Base-by-base conservation (phyloP, 2,888 invertebrate species). In the Hemithea aestivaria region DNA sequence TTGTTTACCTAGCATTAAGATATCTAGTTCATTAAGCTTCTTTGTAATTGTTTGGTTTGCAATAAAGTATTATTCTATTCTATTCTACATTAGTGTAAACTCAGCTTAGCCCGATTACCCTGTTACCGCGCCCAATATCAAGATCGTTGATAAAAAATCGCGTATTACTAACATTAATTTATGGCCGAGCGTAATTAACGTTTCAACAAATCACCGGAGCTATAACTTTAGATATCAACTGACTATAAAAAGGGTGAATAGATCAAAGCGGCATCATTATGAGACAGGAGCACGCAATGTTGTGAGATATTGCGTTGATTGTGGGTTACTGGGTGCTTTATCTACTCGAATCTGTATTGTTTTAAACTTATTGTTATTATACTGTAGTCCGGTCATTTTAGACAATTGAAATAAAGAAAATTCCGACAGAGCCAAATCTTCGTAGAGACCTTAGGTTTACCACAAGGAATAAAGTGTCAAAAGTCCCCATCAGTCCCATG, bases 181-280 rank as follows among this genome's bases (percentile, higher is more conserved):
- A 73, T 73, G 53, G 60, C 62, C 54, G 55, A 55, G 66, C 65
- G 66, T 78, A 79, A 83, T 84, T 83, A 81, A 77, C 73, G 69
- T 66, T 73, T 70, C 73, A 73, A 81, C 79, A 80, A 83, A 85
- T 83, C 73, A 74, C 71, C 62, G 64, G 55, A 56, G 59, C 62
- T 56, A 64, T 63, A 62, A 66, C 62, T 62, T 62, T 56, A 61
- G 73, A 74, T 75, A 65, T 62, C 62, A 72, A 70, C 67, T 57
- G 36, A 34, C 33, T 32, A 40, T 44, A 45, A 35, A 40, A 48
- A 51, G 63, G 60, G 65, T 55, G 56, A 57, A 53, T 58, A 66
- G 64, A 62, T 60, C 56, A 55, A 63, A 59, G 56, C 54, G 61
- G 55, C 66, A 61, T 65, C 61, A 16, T 16, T 63, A 60, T 65